phyloP scores from a whole-genome alignment of 2,113 vertebrate species.

The Epinephelus fuscoguttatus region DNA sequence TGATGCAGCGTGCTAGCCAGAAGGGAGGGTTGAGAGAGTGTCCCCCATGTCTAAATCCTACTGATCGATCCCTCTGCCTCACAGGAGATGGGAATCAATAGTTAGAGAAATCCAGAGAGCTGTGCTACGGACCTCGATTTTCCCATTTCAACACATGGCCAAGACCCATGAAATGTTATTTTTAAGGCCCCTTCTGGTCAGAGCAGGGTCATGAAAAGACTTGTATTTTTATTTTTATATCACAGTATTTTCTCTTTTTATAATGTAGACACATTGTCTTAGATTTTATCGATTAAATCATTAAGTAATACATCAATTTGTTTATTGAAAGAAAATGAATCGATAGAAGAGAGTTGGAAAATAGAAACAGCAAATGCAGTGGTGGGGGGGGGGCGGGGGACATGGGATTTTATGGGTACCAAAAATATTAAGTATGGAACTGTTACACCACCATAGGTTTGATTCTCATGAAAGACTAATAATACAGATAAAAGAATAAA shows the following conservation, averaged over 20 bases:
- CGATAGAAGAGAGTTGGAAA: neutral
- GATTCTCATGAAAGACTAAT: too few relatives aligned
- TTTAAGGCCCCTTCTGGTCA: constrained; percentile 52
- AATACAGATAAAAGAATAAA: too few relatives aligned
- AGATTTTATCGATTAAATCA: neutral
- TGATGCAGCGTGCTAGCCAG: constrained; percentile 48
- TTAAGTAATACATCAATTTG: neutral
- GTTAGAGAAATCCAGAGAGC: constrained; percentile 80
- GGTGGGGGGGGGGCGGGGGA: too few relatives aligned
- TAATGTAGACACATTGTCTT: neutral
- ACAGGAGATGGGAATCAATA: constrained; percentile 84
- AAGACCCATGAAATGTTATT: constrained; percentile 82
- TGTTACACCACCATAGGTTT: too few relatives aligned
- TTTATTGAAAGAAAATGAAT: neutral
- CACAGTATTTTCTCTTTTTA: neutral
- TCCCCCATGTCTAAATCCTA: constrained; percentile 80
- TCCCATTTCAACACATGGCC: constrained; percentile 76
- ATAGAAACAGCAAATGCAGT: neutral
- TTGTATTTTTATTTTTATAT: neutral
- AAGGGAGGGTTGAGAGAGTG: constrained; percentile 62
- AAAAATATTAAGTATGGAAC: too few relatives aligned
- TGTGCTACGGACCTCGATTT: constrained; percentile 60
- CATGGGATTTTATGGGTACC: too few relatives aligned
- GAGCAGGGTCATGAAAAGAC: neutral
- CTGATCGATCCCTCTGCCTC: constrained; percentile 79